These are phyloP conservation scores for Tricholaema leucomelas DNA, from an alignment of 2,113 vertebrate genomes.

Conservation along the genomic window DNA sequence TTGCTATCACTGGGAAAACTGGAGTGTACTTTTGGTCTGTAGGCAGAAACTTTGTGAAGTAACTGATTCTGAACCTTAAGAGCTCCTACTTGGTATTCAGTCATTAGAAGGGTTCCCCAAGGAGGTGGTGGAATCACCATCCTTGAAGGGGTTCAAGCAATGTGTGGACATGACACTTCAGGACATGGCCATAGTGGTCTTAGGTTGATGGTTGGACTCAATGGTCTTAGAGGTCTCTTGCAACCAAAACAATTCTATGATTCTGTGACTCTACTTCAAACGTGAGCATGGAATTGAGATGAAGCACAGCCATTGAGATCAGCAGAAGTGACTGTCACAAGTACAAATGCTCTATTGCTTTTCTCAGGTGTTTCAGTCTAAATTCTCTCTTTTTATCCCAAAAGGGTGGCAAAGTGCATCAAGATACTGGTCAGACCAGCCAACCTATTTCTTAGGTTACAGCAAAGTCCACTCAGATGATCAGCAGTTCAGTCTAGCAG, in stretches of 20 bases:
- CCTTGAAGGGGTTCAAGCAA: no score
- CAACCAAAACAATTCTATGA: no score
- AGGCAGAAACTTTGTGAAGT: not conserved
- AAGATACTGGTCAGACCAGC: not conserved
- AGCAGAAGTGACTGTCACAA: not conserved
- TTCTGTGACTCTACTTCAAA: not conserved
- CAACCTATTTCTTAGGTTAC: not conserved
- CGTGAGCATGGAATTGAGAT: not conserved
- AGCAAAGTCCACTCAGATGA: not conserved
- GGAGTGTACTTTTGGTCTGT: not conserved
- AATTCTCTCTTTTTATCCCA: not conserved
- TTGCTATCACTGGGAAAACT: not conserved
- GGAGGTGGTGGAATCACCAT: no score
- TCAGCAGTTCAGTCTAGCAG: not conserved
- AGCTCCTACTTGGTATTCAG: no score
- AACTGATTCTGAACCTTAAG: not conserved
- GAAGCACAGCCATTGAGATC: rapidly evolving
- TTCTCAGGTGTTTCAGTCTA: not conserved
- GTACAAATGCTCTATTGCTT: not conserved
- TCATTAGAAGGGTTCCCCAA: no score
- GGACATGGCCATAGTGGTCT: no score
- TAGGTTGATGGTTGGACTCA: no score
- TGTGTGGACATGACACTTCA: no score
- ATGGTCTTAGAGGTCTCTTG: no score
- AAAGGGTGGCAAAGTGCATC: not conserved